Evolutionary conservation across 1,140 invertebrate genomes (phyloP).

Genomic region (Saccostrea echinata): DNA sequence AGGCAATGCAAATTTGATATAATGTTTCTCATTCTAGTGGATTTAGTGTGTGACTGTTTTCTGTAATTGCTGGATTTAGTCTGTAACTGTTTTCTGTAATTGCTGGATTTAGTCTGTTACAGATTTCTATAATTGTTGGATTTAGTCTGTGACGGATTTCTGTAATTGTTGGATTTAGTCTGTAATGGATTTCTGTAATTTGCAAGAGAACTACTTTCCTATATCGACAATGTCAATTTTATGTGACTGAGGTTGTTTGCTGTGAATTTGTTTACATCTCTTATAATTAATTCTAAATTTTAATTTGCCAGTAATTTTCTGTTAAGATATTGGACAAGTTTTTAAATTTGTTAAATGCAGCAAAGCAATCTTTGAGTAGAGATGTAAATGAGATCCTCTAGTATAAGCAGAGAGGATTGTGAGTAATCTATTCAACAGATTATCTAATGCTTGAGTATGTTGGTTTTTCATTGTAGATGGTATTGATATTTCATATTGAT

Average conservation of each 20-base stretch:
- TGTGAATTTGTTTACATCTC: not conserved
- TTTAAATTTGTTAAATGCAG: not conserved
- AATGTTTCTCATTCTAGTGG: no score
- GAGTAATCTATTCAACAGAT: not conserved
- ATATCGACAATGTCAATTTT: not conserved
- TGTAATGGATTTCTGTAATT: no score
- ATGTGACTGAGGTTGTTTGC: not conserved
- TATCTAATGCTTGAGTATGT: not conserved
- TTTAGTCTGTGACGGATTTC: no score
- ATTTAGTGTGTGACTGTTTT: no score
- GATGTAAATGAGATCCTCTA: not conserved
- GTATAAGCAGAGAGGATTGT: not conserved
- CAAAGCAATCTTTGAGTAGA: not conserved
- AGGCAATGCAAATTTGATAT: no score
- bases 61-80: no score
- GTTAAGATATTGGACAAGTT: not conserved
- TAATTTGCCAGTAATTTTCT: not conserved
- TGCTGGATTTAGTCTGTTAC: no score
- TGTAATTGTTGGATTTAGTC: no score
- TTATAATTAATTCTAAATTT: not conserved
- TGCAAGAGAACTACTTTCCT: no score
- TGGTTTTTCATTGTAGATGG: not conserved
- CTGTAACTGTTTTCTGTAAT: no score
- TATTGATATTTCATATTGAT: constrained; percentile 34
- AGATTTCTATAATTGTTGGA: no score